Evolutionary conservation across 2,113 vertebrate genomes (phyloP), one percentile per base, ranked within the genome.

Genomic region (Corythoichthys haematopterus): DNA sequence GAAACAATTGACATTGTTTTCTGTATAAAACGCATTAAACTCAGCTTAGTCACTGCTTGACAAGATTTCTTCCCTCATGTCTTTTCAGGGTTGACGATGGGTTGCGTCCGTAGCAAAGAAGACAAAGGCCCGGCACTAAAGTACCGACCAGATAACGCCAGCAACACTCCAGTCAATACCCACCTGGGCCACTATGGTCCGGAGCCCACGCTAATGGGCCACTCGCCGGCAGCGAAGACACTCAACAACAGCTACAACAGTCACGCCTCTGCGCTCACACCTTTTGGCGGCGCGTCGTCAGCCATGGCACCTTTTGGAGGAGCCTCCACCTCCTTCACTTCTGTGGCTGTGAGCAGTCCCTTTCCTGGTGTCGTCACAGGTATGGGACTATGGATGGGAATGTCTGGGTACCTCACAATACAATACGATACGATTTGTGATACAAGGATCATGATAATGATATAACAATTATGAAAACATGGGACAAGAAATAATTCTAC

Each of bases 21-120:
- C 14, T 64, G 33, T 48, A 2, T 28, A 28, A 6, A 12, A 55
- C 6, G 9, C 40, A 43, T 33, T 3, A 36, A 12, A 8, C 4
- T 3, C 9, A 33, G 10, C 9, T 33, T 20, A 53, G 9, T 8
- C 20, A 33, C 6, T 13, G 20, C 52, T 55, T 13, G 28, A 55
- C 52, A 13, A 2, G 35, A 6, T 57, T 6, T 2, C 20, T 2
- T 45, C 36, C 40, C 53, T 11, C 13, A 37, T 20, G 16, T 67
- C 48, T 47, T 35, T 12, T 71, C 75, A 96, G 95, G 87, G 93
- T 91, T 87, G 71, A 91, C 85, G 75, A 99, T 99, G 97, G 97
- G 97, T 89, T 99, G 97, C 71, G 94, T 99, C 91, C 95, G 94
- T 93, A 99, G 97, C 89, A 99, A 99, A 90, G 95, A 98, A 88